A percentile compares a stretch with the other conserved stretches of the same genome.
Conservation (phyloP, 1,140 invertebrate genomes). For the Zaprionus vittiger region DNA sequence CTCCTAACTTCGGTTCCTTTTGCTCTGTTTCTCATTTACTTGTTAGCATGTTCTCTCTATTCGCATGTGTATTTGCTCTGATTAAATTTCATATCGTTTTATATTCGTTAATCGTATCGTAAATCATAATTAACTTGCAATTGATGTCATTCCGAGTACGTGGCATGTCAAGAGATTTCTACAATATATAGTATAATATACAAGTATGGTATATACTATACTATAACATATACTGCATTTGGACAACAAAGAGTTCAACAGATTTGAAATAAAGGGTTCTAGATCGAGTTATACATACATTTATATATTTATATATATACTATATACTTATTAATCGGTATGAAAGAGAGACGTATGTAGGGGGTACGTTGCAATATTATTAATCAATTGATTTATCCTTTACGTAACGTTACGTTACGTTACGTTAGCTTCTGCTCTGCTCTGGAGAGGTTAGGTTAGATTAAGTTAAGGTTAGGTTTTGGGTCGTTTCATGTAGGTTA, state of each 20-base stretch:
- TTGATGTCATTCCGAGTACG: slow-evolving; percentile 74
- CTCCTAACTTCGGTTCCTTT: slow-evolving; percentile 2
- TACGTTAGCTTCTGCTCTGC: slow-evolving; percentile 30
- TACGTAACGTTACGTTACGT: slow-evolving; percentile 6
- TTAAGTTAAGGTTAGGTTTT: slow-evolving; percentile 16
- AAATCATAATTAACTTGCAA: slow-evolving; percentile 52
- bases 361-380: slow-evolving; percentile 71
- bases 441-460: background rate
- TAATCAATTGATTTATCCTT: slow-evolving; percentile 22
- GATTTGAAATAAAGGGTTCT: slow-evolving; percentile 47
- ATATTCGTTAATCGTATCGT: slow-evolving; percentile 17
- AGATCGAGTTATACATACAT: slow-evolving; percentile 32
- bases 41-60: slow-evolving; percentile 25
- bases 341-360: slow-evolving; percentile 74
- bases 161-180: slow-evolving; percentile 65
- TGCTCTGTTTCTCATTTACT: slow-evolving; percentile 18
- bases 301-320: slow-evolving; percentile 16
- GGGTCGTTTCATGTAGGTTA: slow-evolving; percentile 12
- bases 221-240: slow-evolving; percentile 22
- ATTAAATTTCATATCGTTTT: slow-evolving; percentile 32
- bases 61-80: slow-evolving; percentile 4
- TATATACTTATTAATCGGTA: slow-evolving; percentile 23
- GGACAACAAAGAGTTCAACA: slow-evolving; percentile 36
- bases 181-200: slow-evolving; percentile 8
- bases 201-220: slow-evolving; percentile 6